Conservation (phyloP, 2,113 vertebrate genomes). For the Argyrosomus japonicus region DNA sequence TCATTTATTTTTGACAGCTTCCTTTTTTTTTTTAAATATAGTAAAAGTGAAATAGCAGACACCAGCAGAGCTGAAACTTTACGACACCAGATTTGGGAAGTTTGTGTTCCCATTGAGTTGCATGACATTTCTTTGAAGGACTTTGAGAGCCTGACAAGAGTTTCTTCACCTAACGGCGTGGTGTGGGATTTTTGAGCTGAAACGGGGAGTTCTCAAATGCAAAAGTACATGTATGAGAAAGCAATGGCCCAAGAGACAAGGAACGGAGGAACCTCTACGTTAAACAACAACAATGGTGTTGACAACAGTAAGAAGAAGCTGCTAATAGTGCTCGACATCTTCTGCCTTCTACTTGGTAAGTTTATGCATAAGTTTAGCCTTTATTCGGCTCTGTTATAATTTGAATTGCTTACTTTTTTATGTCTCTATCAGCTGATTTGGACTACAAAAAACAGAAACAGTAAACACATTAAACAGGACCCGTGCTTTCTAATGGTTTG, state of each 20-base stretch:
- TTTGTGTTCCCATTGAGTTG: slow-evolving; percentile 39
- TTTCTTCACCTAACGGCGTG: slow-evolving; percentile 48
- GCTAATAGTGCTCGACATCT: slow-evolving; percentile 91
- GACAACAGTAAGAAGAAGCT: slow-evolving; percentile 90
- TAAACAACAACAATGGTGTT: slow-evolving; percentile 89
- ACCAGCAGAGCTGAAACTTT: slow-evolving; percentile 50
- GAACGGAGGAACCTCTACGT: slow-evolving; percentile 92
- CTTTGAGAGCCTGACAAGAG: slow-evolving; percentile 40
- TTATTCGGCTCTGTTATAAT: background rate
- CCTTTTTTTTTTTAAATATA: background rate
- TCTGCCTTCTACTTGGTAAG: slow-evolving; percentile 96
- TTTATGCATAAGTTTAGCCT: slow-evolving; percentile 22
- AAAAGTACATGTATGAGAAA: slow-evolving; percentile 98
- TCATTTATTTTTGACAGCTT: background rate
- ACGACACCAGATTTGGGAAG: slow-evolving; percentile 44
- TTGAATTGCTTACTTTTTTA: background rate
- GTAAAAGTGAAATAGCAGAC: slow-evolving; percentile 21
- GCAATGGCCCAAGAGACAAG: slow-evolving; percentile 94
- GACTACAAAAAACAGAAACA: background rate
- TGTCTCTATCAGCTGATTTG: background rate
- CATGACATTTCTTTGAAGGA: slow-evolving; percentile 65
- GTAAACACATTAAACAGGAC: background rate
- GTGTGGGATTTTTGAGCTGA: slow-evolving; percentile 72
- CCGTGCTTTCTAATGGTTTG: slow-evolving; percentile 36
- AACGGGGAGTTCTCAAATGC: slow-evolving; percentile 85